A percentile compares a stretch with the other conserved stretches of the same genome.
These are phyloP conservation scores for Synanceia verrucosa DNA, from an alignment of 2,797 vertebrate species.

Conservation along the genomic window DNA sequence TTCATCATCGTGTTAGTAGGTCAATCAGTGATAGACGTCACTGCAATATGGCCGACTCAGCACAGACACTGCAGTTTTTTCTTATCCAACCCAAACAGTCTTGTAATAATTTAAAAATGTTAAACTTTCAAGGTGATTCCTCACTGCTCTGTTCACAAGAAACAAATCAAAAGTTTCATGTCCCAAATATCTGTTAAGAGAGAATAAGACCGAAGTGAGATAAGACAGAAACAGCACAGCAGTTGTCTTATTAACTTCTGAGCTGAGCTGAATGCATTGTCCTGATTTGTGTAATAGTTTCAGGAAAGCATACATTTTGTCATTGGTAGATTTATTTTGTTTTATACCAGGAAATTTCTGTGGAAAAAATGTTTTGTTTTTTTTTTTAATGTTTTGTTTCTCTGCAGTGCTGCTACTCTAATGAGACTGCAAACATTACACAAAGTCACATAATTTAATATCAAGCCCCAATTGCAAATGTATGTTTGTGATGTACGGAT, in stretches of 20 bases:
- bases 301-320: not conserved
- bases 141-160: not conserved
- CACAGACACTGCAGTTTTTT: not conserved
- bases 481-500: not conserved
- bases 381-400: not conserved
- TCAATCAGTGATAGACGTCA: slow-evolving; percentile 13
- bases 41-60: not conserved
- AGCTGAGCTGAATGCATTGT: not conserved
- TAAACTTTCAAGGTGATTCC: not conserved
- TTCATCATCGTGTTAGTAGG: slow-evolving; percentile 39
- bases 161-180: not conserved
- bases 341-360: not conserved
- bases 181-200: not conserved
- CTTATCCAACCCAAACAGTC: not conserved
- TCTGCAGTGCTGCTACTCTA: not conserved
- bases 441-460: not conserved
- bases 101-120: not conserved
- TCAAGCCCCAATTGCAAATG: too few species aligned
- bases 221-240: not conserved
- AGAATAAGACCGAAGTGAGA: not conserved
- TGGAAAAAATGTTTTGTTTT: not conserved
- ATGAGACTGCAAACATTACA: too few species aligned
- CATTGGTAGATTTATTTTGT: not conserved
- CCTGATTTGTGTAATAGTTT: not conserved
- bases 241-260: not conserved